Conservation (phyloP, 2,888 invertebrate species). For the Drosophila flavopinicola region DNA sequence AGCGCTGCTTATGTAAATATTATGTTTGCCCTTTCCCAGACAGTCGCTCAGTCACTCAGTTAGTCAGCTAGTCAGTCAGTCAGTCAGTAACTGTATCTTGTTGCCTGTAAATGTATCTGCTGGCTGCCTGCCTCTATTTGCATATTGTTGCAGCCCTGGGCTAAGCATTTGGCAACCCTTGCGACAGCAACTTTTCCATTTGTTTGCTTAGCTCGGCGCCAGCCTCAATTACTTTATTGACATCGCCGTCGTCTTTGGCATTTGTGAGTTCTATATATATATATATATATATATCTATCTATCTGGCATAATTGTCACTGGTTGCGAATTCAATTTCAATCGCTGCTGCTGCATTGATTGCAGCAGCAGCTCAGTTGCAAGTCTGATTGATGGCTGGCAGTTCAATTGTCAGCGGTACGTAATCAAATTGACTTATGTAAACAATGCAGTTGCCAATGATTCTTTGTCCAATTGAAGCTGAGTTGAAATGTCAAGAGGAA, state of each 20-base stretch:
- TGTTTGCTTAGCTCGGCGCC: conserved; percentile 67
- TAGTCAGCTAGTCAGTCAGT: conserved; percentile 18
- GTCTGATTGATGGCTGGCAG: conserved; percentile 70
- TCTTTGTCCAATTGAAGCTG: conserved; percentile 50
- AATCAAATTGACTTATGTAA: conserved; percentile 75
- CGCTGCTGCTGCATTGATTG: conserved; percentile 15
- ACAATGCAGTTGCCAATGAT: conserved; percentile 50
- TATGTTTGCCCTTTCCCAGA: conserved; percentile 34
- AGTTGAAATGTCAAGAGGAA: conserved; percentile 74
- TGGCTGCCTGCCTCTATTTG: conserved; percentile 46
- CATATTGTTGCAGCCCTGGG: conserved; percentile 35
- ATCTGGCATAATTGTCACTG: conserved; percentile 50
- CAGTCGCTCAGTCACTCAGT: conserved; percentile 4
- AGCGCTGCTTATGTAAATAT: conserved; percentile 72
- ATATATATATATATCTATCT: no score
- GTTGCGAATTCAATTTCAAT: conserved; percentile 42
- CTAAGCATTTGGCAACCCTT: conserved; percentile 46
- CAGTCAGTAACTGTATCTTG: conserved; percentile 24
- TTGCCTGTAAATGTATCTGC: conserved; percentile 20
- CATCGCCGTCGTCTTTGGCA: conserved; percentile 37
- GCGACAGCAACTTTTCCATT: conserved; percentile 31
- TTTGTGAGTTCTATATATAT: no score
- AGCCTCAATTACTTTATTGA: conserved; percentile 79
- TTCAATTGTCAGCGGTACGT: conserved; percentile 66
- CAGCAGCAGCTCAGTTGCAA: conserved; percentile 8